A percentile compares a stretch with the other conserved stretches of the same genome.
Evolutionary conservation across 2,888 invertebrate genomes (phyloP).

Genomic region (Cremastobaeus sp.): DNA sequence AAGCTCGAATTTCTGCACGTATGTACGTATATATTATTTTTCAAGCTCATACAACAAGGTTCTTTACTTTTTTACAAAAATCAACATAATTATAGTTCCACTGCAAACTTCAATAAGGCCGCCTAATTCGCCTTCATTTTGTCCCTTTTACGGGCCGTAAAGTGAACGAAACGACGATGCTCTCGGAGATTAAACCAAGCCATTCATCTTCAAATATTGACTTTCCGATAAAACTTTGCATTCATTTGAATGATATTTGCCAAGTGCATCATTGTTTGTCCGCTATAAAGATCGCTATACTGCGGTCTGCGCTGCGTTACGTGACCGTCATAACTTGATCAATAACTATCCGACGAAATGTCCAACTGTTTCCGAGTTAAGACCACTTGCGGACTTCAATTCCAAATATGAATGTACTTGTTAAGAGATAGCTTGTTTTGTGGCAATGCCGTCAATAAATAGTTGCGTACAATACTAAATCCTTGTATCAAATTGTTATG

Average conservation of each 20-base stretch:
- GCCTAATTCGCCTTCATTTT: conserved; percentile 15
- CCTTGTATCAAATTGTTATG: no score
- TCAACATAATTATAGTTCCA: conserved; percentile 1
- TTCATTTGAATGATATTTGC: conserved; percentile 49
- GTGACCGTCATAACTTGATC: conserved; percentile 51
- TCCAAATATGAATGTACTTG: conserved; percentile 40
- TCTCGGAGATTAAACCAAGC: conserved; percentile 22
- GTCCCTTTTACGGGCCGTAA: conserved; percentile 2
- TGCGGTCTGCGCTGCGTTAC: conserved; percentile 25
- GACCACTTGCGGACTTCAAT: conserved; percentile 15
- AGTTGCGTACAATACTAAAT: no score
- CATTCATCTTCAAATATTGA: conserved; percentile 44
- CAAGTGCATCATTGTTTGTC: conserved; percentile 40
- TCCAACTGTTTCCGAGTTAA: conserved; percentile 36
- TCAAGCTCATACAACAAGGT: no score
- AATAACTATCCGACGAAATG: conserved; percentile 49
- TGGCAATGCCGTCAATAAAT: no score
- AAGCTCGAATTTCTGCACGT: no score
- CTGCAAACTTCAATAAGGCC: conserved; percentile 7
- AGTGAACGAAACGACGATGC: conserved; percentile 10
- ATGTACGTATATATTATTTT: no score
- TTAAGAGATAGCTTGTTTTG: conserved; percentile 23
- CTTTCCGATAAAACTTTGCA: conserved; percentile 48
- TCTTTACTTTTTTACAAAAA: background rate
- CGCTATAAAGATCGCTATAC: conserved; percentile 32